These are phyloP conservation scores for Mastigias papua DNA, from an alignment of 30 jellyfish, hydroid and myxozoan species.

Conservation along the genomic window DNA sequence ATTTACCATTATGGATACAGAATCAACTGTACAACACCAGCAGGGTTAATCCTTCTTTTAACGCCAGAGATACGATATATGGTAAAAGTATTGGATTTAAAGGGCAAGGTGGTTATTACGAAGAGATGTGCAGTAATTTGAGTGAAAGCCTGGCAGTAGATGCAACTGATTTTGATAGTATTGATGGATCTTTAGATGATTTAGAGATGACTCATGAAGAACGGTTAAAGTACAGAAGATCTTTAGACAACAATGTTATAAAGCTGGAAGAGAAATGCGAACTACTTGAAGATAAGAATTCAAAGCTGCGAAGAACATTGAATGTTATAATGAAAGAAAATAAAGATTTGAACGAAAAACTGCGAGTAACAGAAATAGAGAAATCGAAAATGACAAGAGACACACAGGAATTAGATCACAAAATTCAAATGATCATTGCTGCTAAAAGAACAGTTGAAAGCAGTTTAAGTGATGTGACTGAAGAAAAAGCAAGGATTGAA, in stretches of 20 bases:
- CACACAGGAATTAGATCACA: constrained; percentile 29
- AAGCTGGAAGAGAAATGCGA: constrained; percentile 74
- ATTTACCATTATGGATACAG: constrained; percentile 49
- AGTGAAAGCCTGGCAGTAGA: constrained; percentile 50
- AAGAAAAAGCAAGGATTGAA: constrained; percentile 33
- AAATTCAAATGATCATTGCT: constrained; percentile 20
- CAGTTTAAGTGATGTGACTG: constrained; percentile 26
- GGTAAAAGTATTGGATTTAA: constrained; percentile 1
- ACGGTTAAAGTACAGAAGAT: constrained; percentile 40
- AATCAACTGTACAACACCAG: constrained; percentile 34
- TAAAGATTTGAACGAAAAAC: constrained; percentile 70
- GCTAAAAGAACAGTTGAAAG: constrained; percentile 40
- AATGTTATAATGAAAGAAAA: constrained; percentile 79
- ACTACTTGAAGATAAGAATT: constrained; percentile 64
- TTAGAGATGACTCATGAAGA: constrained; percentile 45
- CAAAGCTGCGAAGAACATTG: constrained; percentile 70
- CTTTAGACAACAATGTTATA: constrained; percentile 25
- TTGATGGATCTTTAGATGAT: constrained; percentile 47
- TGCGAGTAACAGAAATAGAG: constrained; percentile 57
- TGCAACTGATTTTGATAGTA: constrained; percentile 56
- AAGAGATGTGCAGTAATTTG: constrained; percentile 27
- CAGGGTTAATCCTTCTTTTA: neutral
- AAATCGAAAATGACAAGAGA: constrained; percentile 49
- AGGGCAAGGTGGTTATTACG: neutral
- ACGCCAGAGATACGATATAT: constrained; percentile 5